These are phyloP conservation scores for Blomia tropicalis DNA, from an alignment of 2,888 invertebrate species.

Conservation along the genomic window DNA sequence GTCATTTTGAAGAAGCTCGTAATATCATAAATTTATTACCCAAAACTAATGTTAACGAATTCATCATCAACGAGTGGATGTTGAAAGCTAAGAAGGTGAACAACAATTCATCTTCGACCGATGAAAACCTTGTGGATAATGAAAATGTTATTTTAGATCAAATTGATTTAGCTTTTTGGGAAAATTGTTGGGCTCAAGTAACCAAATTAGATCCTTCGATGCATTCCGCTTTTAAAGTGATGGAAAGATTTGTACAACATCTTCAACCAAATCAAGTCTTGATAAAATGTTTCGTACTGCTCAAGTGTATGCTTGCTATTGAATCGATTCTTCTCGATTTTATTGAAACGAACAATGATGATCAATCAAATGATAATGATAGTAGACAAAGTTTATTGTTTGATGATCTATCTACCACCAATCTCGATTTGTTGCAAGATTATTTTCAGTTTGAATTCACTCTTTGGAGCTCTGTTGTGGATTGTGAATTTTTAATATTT, in stretches of 20 bases:
- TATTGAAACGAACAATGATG: not conserved
- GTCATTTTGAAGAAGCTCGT: slow-evolving; percentile 21
- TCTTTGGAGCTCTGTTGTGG: slow-evolving; percentile 4
- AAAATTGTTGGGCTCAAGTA: slow-evolving; percentile 16
- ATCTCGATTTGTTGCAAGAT: not conserved
- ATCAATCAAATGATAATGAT: not conserved
- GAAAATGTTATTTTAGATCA: not conserved
- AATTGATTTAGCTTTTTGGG: slow-evolving; percentile 19
- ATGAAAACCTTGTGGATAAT: not conserved
- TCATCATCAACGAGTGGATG: slow-evolving; percentile 22
- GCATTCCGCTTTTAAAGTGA: slow-evolving; percentile 17
- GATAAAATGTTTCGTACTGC: slow-evolving; percentile 18
- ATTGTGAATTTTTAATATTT: slow-evolving; percentile 1
- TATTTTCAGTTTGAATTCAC: slow-evolving; percentile 1
- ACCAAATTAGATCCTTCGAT: slow-evolving; percentile 12
- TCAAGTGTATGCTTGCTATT: slow-evolving; percentile 19
- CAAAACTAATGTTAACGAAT: slow-evolving; percentile 14
- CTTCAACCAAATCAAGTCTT: slow-evolving; percentile 6
- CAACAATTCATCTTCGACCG: not conserved
- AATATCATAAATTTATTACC: slow-evolving; percentile 9
- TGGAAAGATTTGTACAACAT: slow-evolving; percentile 17
- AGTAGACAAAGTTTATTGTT: not conserved
- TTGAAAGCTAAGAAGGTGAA: slow-evolving; percentile 14
- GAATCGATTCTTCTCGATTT: slow-evolving; percentile 19
- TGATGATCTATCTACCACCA: not conserved